Evolutionary conservation across 2,888 invertebrate species (phyloP), one percentile per base, ranked within the genome.

Genomic region (Girardia tigrina): DNA sequence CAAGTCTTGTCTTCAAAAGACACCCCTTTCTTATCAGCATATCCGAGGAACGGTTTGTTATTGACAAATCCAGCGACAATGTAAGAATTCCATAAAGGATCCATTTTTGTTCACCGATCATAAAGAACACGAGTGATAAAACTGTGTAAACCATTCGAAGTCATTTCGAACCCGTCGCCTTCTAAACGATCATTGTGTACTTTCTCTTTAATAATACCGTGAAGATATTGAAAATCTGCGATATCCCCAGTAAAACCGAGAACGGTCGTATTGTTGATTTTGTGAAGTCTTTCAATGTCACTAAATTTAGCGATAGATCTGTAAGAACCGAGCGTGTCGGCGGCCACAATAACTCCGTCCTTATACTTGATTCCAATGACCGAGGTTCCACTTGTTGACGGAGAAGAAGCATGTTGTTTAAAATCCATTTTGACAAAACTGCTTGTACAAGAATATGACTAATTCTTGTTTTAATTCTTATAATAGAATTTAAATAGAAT

Each of bases 41-140:
- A 73, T 16, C 74, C 76, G 6, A 78, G 42, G 28, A 71, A 77
- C 1, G 76, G 77, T 14, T 73, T 26, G 20, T 86, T 87, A 78
- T 87, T 90, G 78, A 92, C 84, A 78, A 93, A 86, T 2, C 98
- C 98, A 80, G 90, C 95, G 27, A 99, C 91, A 77, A 98, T 87
- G 81, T 93, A 90, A 80, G 91, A 93, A 83, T 91, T 92, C 94
- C 95, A 98, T 75, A 98, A 86, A 0, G 98, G 98, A 84, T 97
- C 91, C 86, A 95, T 90, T 82, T 90, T 90, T 72, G 84, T 84
- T 74, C 87, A 81, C 73, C 91, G 89, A 84, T 92, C 91, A 86
- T 98, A 99, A 80, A 97, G 86, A 1, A 97, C 89, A 75, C 95
- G 87, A 0, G 95, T 97, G 78, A 98, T 85, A 94, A 94, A 99